Percentiles rank a stretch among this genome's conserved stretches.
These are phyloP conservation scores for Coracopsis vasa DNA, from an alignment of 2,113 vertebrate species.

Conservation along the genomic window DNA sequence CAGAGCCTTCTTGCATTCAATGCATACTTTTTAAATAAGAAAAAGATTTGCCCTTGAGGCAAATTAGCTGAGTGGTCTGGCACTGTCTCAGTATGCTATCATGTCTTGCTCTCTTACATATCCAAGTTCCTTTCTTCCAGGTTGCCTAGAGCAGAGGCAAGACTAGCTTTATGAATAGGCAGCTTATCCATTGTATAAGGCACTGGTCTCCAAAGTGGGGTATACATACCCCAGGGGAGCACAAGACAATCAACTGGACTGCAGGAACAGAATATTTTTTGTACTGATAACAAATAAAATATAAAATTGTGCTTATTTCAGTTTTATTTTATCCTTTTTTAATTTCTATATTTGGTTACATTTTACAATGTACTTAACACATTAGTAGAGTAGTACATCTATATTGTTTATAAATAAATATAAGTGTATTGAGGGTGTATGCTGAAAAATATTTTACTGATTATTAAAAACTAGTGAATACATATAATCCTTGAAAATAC, in stretches of 20 bases:
- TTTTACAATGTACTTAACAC: not conserved
- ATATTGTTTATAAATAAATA: not conserved
- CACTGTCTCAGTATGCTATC: not conserved
- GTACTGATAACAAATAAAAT: not conserved
- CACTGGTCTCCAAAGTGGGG: not conserved
- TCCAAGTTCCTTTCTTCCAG: not conserved
- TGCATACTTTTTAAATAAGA: not conserved
- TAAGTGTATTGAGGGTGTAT: not conserved
- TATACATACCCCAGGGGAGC: accelerated
- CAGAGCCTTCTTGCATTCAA: not conserved
- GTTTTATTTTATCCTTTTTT: not conserved
- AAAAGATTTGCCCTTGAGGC: not conserved
- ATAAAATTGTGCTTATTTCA: not conserved
- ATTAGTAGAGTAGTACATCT: not conserved
- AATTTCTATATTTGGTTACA: not conserved
- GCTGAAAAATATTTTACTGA: not conserved
- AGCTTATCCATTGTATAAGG: not conserved
- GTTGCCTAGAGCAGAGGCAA: not conserved
- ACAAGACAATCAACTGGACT: not conserved
- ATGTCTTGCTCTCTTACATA: not conserved
- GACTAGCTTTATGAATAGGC: not conserved
- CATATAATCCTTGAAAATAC: not conserved
- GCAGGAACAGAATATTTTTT: not conserved
- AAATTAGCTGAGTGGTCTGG: not conserved
- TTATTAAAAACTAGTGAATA: not conserved